Evolutionary conservation across 2,888 invertebrate species (phyloP).

Genomic region (Mycalesis mineus): DNA sequence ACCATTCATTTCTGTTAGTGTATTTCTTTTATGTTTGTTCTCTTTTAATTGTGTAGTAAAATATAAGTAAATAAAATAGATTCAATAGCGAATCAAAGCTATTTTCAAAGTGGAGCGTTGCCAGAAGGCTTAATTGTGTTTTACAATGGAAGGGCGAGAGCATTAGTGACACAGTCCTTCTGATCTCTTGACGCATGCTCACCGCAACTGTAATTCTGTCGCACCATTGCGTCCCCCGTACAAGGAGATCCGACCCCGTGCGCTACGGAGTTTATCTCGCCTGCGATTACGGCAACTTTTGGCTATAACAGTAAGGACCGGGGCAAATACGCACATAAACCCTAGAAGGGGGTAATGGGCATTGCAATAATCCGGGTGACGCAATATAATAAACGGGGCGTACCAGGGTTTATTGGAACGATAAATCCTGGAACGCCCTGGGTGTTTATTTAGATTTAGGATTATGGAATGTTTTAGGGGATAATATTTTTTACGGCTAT

Average conservation of each 20-base stretch:
- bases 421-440: constrained; percentile 29
- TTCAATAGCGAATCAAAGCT: too few species aligned
- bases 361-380: constrained; percentile 31
- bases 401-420: constrained; percentile 28
- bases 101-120: too few species aligned
- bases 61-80: too few species aligned
- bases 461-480: not conserved
- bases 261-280: not conserved
- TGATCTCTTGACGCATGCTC: not conserved
- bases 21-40: too few species aligned
- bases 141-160: too few species aligned
- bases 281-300: not conserved
- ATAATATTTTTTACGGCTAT: not conserved
- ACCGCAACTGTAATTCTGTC: not conserved
- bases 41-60: too few species aligned
- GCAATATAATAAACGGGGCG: constrained; percentile 30
- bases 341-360: constrained; percentile 33
- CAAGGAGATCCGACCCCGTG: not conserved
- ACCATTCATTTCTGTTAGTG: too few species aligned
- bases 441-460: constrained; percentile 25
- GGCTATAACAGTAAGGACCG: not conserved
- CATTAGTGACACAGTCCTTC: not conserved
- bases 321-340: constrained; percentile 42
- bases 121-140: too few species aligned
- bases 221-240: not conserved